phyloP scores from a whole-genome alignment of 1,140 invertebrate genomes.

The Sitobion miscanthi region DNA sequence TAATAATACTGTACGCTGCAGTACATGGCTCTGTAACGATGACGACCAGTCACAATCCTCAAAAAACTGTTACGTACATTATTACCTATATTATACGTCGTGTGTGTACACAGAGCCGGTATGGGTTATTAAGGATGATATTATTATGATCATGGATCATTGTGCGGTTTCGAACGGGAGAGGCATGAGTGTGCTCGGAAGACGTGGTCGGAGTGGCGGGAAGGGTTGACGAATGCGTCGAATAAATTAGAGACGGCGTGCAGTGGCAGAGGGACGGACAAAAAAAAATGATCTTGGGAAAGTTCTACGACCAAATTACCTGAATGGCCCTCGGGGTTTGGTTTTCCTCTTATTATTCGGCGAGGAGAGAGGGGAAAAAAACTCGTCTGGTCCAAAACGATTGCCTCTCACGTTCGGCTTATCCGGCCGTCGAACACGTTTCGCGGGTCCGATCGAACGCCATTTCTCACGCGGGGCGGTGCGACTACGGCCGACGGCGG shows the following conservation, averaged over 20 bases:
- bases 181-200: neutral
- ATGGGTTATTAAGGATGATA: constrained; percentile 21
- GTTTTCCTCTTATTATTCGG: constrained; percentile 29
- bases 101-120: neutral
- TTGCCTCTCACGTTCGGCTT: constrained; percentile 50
- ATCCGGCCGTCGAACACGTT: constrained; percentile 41
- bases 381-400: constrained; percentile 31
- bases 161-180: neutral
- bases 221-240: constrained; percentile 39
- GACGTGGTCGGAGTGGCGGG: neutral
- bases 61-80: too few relatives aligned
- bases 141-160: neutral
- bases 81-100: too few relatives aligned
- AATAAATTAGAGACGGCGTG: constrained; percentile 39
- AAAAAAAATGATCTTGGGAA: constrained; percentile 55
- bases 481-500: neutral
- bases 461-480: constrained; percentile 30
- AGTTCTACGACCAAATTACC: constrained; percentile 48
- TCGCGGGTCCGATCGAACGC: constrained; percentile 43
- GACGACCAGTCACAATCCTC: too few relatives aligned
- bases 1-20: neutral
- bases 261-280: too few relatives aligned
- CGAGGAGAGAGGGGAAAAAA: neutral
- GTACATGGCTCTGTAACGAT: too few relatives aligned
- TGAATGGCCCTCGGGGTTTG: constrained; percentile 24